Percentiles rank a stretch among this genome's conserved stretches.
phyloP scores from a whole-genome alignment of 2,113 vertebrate genomes.

The Sylvia atricapilla region DNA sequence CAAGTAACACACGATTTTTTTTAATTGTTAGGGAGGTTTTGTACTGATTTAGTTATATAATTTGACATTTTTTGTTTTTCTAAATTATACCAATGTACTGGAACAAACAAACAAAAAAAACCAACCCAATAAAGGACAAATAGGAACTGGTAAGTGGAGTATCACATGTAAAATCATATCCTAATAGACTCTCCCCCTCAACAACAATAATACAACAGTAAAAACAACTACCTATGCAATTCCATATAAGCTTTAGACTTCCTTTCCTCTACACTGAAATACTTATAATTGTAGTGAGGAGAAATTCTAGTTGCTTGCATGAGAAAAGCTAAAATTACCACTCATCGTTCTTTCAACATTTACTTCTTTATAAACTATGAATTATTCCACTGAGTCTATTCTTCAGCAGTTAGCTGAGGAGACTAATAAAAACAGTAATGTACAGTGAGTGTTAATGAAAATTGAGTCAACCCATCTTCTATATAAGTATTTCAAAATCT shows the following conservation, averaged over 20 bases:
- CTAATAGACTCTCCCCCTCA: background rate
- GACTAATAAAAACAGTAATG: background rate
- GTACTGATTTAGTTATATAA: background rate
- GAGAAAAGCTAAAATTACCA: slow-evolving; percentile 46
- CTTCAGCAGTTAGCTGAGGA: background rate
- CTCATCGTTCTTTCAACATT: background rate
- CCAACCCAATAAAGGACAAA: background rate
- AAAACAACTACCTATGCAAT: background rate
- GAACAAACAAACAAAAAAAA: background rate
- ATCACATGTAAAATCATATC: background rate
- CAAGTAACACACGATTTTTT: background rate
- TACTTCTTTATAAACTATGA: background rate
- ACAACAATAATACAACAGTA: background rate
- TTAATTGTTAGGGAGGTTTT: background rate
- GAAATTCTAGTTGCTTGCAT: background rate
- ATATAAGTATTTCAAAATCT: slow-evolving; percentile 34
- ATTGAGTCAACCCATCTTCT: background rate
- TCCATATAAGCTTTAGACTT: background rate
- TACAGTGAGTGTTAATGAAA: background rate
- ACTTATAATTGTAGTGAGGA: background rate
- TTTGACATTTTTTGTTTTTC: background rate
- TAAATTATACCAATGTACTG: background rate
- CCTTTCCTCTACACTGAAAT: slow-evolving; percentile 29
- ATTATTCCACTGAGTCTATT: background rate
- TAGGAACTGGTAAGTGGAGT: background rate